Evolutionary conservation across 1,140 invertebrate species (phyloP).

Genomic region (Solenopsis invicta): DNA sequence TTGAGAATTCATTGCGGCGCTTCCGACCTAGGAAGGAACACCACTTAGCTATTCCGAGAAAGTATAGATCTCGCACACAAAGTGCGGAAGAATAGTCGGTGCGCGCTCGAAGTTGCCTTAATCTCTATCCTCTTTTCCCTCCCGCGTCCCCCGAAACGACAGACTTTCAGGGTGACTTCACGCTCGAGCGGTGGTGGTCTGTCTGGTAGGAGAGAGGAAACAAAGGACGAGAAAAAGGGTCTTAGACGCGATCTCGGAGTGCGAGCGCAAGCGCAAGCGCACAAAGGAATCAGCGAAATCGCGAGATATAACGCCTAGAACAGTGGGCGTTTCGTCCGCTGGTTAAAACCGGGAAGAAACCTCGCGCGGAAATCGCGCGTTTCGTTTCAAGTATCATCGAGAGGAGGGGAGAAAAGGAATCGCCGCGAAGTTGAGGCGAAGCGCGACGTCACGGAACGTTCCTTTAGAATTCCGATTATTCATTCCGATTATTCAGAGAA

Average conservation of each 20-base stretch:
- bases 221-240: neutral
- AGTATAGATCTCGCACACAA: conserved; percentile 64
- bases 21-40: conserved; percentile 57
- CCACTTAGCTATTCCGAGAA: conserved; percentile 57
- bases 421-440: neutral
- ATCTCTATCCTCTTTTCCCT: conserved; percentile 53
- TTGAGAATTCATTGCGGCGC: conserved; percentile 48
- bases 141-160: conserved; percentile 48
- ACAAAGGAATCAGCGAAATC: conserved; percentile 69
- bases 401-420: neutral
- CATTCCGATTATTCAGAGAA: conserved; percentile 41
- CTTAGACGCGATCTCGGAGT: neutral
- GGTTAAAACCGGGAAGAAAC: conserved; percentile 8
- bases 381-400: conserved; percentile 59
- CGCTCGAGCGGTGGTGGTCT: neutral
- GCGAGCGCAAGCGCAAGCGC: neutral
- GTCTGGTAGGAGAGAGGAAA: conserved; percentile 2
- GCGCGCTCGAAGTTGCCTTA: conserved; percentile 68
- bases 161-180: conserved; percentile 69
- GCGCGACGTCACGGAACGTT: conserved; percentile 3
- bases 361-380: conserved; percentile 18
- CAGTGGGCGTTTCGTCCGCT: conserved; percentile 5
- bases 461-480: conserved; percentile 36
- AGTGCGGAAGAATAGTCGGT: conserved; percentile 50
- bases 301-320: conserved; percentile 32